phyloP scores from a whole-genome alignment of 2,113 vertebrate genomes.

The Lates calcarifer region DNA sequence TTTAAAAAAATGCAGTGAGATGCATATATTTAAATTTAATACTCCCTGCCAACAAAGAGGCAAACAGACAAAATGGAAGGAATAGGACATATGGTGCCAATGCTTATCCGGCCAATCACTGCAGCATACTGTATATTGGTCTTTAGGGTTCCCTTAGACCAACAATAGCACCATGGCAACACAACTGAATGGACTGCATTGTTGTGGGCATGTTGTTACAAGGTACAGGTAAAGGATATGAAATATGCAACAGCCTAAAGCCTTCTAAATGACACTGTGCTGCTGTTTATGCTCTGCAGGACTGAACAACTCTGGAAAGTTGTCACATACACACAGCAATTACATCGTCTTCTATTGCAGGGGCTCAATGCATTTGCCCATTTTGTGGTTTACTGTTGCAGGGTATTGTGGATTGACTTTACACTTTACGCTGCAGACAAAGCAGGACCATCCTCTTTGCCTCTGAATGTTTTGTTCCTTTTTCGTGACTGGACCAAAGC shows the following conservation, averaged over 20 bases:
- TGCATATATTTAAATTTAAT: conserved; percentile 9
- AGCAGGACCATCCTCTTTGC: not conserved
- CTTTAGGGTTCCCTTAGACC: not conserved
- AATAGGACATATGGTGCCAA: not conserved
- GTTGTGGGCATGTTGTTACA: not conserved
- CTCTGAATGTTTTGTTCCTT: not conserved
- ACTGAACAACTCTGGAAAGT: not conserved
- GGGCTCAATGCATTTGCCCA: not conserved
- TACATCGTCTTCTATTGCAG: not conserved
- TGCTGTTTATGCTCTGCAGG: not conserved
- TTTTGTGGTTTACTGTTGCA: conserved; percentile 10
- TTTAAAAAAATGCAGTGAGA: conserved; percentile 6
- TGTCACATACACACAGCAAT: not conserved
- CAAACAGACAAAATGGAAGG: not conserved
- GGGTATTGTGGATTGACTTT: not conserved
- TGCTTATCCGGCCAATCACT: not conserved
- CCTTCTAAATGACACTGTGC: not conserved
- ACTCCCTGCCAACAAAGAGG: not conserved
- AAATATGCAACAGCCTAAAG: not conserved
- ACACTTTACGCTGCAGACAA: not conserved
- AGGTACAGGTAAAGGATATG: not conserved
- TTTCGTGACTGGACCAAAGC: not conserved
- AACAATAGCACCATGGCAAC: conserved; percentile 2
- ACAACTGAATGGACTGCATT: not conserved
- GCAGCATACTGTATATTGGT: not conserved